Percentiles rank a stretch among this genome's conserved stretches.
Evolutionary conservation across 2,113 vertebrate genomes (phyloP).

Genomic region (Leptodactylus fuscus): DNA sequence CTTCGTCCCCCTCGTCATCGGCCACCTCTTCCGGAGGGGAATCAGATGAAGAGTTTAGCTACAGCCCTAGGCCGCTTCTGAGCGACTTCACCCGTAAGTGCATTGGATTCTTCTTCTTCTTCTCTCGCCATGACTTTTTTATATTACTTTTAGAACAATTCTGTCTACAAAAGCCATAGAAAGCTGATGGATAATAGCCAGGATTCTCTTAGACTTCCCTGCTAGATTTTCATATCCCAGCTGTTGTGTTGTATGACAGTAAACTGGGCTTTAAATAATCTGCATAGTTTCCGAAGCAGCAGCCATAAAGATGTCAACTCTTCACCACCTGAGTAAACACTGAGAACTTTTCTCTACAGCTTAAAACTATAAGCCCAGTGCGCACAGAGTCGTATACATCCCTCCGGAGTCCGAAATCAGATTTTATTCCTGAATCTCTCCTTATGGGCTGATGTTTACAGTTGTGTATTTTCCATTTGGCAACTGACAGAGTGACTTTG

Average conservation of each 20-base stretch:
- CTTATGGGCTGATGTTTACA: neutral
- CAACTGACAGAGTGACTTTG: neutral
- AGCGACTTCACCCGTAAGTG: slow-evolving; percentile 85
- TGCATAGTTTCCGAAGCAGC: slow-evolving; percentile 46
- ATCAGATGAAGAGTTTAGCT: slow-evolving; percentile 82
- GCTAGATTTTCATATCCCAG: neutral
- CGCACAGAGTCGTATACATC: neutral
- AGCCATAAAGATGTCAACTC: slow-evolving; percentile 42
- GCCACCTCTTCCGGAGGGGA: slow-evolving; percentile 85
- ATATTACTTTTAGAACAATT: neutral
- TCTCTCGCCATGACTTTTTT: neutral
- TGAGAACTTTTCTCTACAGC: slow-evolving; percentile 10
- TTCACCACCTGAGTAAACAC: slow-evolving; percentile 45
- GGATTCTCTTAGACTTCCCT: neutral
- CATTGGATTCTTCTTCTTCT: neutral
- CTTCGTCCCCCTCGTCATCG: slow-evolving; percentile 84
- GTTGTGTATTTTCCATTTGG: neutral
- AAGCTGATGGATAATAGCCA: neutral
- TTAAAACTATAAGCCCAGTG: neutral
- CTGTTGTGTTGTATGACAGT: slow-evolving; percentile 29
- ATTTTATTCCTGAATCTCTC: neutral
- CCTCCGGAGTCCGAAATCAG: neutral
- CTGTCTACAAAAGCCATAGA: neutral
- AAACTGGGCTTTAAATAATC: slow-evolving; percentile 45
- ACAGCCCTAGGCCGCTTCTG: slow-evolving; percentile 77